Conservation (phyloP, 2,797 vertebrate genomes). For the Urosaurus nigricauda region DNA sequence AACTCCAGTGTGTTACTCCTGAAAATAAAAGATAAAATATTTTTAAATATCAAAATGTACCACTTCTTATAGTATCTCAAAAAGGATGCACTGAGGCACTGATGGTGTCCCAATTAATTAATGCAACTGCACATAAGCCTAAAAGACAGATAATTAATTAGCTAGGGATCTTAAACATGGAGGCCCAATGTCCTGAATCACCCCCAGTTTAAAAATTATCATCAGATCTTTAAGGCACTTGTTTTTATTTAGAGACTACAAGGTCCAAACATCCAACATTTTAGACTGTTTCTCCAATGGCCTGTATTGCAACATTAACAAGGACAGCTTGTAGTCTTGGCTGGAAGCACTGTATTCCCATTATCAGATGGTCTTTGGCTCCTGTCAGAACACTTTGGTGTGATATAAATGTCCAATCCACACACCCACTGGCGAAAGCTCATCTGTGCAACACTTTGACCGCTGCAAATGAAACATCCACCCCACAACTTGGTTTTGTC, state of each 20-base stretch:
- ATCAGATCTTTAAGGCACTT: background rate
- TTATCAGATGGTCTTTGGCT: constrained; percentile 3
- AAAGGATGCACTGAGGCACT: background rate
- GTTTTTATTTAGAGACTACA: background rate
- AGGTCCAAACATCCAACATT: background rate
- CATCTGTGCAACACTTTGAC: background rate
- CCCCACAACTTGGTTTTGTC: constrained; percentile 63
- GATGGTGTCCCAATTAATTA: background rate
- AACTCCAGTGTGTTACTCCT: background rate
- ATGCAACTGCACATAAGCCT: background rate
- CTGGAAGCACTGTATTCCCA: constrained; percentile 11
- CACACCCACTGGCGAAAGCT: background rate
- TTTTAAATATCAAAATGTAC: constrained; percentile 4
- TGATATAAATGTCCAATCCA: background rate
- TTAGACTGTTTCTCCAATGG: background rate
- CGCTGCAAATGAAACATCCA: constrained; percentile 49
- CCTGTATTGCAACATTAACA: background rate
- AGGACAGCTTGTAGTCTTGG: background rate
- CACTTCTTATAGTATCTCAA: background rate
- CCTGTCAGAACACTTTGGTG: background rate
- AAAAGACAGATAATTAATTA: background rate
- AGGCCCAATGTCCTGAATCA: background rate
- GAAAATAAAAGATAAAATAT: background rate
- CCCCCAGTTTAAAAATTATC: background rate
- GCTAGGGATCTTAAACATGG: background rate